A percentile compares a stretch with the other conserved stretches of the same genome.
Evolutionary conservation across 2,888 invertebrate species (phyloP).

Genomic region (Lathronympha strigana): DNA sequence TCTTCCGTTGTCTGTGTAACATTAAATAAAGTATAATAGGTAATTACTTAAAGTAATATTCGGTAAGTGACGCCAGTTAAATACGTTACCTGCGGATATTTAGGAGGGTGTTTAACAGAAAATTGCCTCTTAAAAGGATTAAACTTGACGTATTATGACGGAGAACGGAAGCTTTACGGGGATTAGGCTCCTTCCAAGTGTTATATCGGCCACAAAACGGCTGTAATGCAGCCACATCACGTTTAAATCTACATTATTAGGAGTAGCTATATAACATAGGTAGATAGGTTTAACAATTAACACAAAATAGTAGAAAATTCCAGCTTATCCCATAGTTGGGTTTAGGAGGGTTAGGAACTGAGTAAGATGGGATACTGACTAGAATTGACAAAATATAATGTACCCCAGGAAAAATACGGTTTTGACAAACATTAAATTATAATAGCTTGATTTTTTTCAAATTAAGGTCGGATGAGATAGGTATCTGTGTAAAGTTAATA

Average conservation of each 20-base stretch:
- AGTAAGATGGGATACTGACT: too few species aligned
- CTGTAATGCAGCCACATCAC: constrained; percentile 10
- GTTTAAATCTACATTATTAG: background rate
- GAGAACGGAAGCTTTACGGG: constrained; percentile 31
- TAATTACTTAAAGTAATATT: constrained; percentile 20
- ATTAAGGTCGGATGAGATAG: too few species aligned
- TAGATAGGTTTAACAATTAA: background rate
- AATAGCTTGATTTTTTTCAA: too few species aligned
- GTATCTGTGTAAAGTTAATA: too few species aligned
- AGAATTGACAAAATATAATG: too few species aligned
- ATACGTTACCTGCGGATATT: constrained; percentile 20
- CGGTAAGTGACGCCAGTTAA: constrained; percentile 20
- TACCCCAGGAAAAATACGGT: too few species aligned
- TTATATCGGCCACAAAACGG: constrained; percentile 9
- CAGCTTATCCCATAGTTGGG: too few species aligned
- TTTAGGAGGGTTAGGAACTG: too few species aligned
- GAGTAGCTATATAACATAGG: background rate
- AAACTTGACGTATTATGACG: constrained; percentile 47
- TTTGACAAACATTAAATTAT: too few species aligned
- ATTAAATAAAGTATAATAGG: constrained; percentile 12
- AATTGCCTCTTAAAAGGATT: constrained; percentile 40
- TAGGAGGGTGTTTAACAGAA: constrained; percentile 25
- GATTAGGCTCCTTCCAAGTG: constrained; percentile 29
- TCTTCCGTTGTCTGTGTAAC: too few species aligned
- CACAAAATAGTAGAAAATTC: too few species aligned